phyloP scores from a whole-genome alignment of 2,888 invertebrate genomes.

The Melinopterus prodromus region DNA sequence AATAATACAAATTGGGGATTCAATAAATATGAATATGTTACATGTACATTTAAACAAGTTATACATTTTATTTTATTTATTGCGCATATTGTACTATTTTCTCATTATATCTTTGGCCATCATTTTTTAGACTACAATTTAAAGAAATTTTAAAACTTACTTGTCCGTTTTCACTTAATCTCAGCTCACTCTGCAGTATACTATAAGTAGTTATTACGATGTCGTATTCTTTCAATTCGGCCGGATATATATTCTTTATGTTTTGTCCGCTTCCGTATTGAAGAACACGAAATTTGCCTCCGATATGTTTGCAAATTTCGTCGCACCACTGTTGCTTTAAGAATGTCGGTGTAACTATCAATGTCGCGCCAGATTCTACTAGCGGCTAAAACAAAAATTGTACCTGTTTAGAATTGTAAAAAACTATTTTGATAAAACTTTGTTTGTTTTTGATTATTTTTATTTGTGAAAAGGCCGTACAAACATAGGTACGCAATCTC shows the following conservation, averaged over 20 bases:
- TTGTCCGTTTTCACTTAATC: conserved; percentile 65
- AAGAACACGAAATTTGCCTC: conserved; percentile 62
- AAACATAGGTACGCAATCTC: no score
- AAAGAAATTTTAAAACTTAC: conserved; percentile 40
- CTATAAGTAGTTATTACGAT: conserved; percentile 78
- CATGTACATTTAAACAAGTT: no score
- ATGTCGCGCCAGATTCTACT: conserved; percentile 68
- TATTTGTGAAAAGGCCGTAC: no score
- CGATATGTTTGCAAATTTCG: conserved; percentile 72
- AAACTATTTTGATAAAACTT: no score
- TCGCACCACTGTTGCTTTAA: conserved; percentile 77
- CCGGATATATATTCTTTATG: conserved; percentile 69
- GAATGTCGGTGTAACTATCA: conserved; percentile 75
- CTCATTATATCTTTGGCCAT: no score
- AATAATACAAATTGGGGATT: no score
- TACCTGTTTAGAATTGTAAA: not conserved
- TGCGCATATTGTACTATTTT: no score
- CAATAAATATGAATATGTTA: no score
- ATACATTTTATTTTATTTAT: no score
- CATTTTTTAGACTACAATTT: not conserved
- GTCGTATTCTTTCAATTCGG: conserved; percentile 70
- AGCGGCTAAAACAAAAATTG: conserved; percentile 54
- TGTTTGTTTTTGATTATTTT: no score
- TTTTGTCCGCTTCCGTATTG: conserved; percentile 62
- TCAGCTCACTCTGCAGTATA: conserved; percentile 69